Evolutionary conservation across 2,797 vertebrate species (phyloP).

Genomic region (Lepus oiostolus): DNA sequence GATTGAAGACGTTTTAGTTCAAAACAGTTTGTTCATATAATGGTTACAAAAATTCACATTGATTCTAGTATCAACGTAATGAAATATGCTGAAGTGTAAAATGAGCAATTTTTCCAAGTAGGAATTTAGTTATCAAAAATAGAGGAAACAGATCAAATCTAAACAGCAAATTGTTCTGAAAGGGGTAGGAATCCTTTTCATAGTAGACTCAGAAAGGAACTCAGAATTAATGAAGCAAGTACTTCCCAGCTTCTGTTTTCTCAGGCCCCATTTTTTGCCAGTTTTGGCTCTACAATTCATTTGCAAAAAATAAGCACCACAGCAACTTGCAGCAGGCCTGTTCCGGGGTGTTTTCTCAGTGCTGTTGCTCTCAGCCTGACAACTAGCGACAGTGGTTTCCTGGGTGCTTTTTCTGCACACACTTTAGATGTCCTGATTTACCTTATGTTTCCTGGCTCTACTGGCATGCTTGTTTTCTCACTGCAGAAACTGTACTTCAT

Average conservation of each 20-base stretch:
- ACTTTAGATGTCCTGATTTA: not conserved
- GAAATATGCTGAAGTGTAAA: conserved; percentile 43
- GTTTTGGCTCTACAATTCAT: not conserved
- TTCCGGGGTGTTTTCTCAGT: not conserved
- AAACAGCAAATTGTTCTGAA: conserved; percentile 32
- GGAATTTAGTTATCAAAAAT: not conserved
- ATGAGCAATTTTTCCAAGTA: not conserved
- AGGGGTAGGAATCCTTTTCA: conserved; percentile 25
- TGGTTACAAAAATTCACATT: conserved; percentile 32
- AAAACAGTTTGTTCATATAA: not conserved
- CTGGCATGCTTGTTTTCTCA: not conserved
- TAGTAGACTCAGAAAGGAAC: not conserved
- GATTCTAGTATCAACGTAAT: conserved; percentile 4
- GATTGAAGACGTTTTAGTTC: conserved; percentile 11
- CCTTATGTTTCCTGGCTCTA: not conserved
- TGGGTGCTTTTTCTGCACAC: not conserved
- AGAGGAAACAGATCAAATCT: not conserved
- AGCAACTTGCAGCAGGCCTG: not conserved
- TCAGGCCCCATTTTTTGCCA: not conserved
- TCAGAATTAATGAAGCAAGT: not conserved
- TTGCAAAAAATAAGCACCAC: not conserved
- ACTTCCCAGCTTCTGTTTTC: not conserved
- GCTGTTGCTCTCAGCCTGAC: not conserved
- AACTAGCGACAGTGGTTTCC: not conserved
- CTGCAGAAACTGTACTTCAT: not conserved